Conservation (phyloP, 2,797 vertebrate species). For the Alectoris magna region DNA sequence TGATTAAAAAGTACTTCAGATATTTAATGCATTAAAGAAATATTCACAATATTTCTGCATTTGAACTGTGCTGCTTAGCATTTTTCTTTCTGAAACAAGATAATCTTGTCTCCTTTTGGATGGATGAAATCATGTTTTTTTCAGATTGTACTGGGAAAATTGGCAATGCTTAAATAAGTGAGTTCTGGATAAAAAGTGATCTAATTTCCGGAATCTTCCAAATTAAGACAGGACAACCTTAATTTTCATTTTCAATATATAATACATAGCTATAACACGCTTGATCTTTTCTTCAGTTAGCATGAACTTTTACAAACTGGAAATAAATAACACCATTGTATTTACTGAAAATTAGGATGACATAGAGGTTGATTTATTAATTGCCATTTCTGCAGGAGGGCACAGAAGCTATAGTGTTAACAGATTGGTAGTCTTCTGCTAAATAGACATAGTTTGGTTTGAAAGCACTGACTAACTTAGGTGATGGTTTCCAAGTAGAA, state of each 20-base stretch:
- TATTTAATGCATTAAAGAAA: neutral
- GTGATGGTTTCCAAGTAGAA: neutral
- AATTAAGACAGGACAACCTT: neutral
- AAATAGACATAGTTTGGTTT: neutral
- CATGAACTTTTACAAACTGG: neutral
- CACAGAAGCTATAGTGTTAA: neutral
- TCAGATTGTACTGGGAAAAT: neutral
- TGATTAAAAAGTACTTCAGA: neutral
- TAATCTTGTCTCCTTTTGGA: neutral
- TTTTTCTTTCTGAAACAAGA: neutral
- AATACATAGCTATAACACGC: neutral
- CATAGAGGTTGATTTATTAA: neutral
- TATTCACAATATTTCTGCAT: neutral
- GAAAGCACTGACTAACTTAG: conserved; percentile 1
- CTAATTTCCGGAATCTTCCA: neutral
- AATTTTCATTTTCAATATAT: neutral
- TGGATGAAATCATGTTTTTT: neutral
- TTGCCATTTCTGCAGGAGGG: neutral
- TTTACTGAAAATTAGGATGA: neutral
- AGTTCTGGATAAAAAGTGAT: neutral
- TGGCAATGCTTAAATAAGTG: neutral
- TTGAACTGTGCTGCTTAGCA: neutral
- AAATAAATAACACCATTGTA: neutral
- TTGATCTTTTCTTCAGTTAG: neutral
- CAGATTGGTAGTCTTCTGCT: neutral